These are phyloP conservation scores for Arctia plantaginis DNA, from an alignment of 2,888 invertebrate genomes.

Conservation along the genomic window DNA sequence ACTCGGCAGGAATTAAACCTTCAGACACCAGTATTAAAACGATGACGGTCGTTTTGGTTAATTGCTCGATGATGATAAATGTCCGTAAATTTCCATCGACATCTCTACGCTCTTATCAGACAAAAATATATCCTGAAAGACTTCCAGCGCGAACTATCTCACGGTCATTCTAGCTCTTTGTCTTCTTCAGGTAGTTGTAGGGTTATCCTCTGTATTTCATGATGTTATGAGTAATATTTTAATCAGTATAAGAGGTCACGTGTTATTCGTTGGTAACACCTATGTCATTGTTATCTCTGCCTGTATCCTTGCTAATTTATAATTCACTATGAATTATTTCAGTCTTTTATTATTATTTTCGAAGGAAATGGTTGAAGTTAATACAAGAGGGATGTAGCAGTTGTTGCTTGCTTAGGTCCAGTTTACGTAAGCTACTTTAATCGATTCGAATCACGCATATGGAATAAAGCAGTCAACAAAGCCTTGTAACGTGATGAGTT, in stretches of 20 bases:
- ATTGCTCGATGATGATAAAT: too few relatives aligned
- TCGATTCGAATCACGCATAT: slow-evolving; percentile 6
- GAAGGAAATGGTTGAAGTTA: not conserved
- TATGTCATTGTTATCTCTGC: slow-evolving; percentile 43
- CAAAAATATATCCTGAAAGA: not conserved
- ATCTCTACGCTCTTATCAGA: not conserved
- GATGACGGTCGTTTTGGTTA: not conserved
- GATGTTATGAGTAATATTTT: slow-evolving; percentile 19
- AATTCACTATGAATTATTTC: not conserved
- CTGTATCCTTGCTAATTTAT: slow-evolving; percentile 40
- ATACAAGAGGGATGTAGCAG: not conserved
- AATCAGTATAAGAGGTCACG: slow-evolving; percentile 40
- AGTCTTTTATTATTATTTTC: not conserved
- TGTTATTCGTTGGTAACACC: slow-evolving; percentile 33
- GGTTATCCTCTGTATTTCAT: not conserved
- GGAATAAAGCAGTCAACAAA: not conserved
- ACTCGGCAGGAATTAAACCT: not conserved
- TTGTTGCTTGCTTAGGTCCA: not conserved
- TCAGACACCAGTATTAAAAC: not conserved
- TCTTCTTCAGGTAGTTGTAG: not conserved
- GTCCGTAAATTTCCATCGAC: not conserved
- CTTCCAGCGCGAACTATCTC: not conserved
- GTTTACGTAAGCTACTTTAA: slow-evolving; percentile 1
- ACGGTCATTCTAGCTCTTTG: not conserved
- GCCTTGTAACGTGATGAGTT: not conserved